Evolutionary conservation across 2,888 invertebrate genomes (phyloP).

Genomic region (Erebia aethiops): DNA sequence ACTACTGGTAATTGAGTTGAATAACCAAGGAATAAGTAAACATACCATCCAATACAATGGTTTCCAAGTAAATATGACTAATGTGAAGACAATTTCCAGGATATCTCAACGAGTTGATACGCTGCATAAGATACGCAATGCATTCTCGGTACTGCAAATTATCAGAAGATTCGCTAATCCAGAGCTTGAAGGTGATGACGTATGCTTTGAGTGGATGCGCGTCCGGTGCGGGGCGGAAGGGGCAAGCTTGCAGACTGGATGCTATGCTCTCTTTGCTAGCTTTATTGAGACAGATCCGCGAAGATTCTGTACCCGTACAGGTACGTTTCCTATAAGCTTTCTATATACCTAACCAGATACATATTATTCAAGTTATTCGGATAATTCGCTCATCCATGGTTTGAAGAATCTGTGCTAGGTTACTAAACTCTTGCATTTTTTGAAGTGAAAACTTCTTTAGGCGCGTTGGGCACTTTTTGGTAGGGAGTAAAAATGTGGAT

Average conservation of each 20-base stretch:
- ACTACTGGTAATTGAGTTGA: not conserved
- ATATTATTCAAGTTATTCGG: no score
- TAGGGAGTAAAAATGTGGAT: no score
- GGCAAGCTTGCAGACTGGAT: constrained; percentile 68
- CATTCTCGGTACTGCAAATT: constrained; percentile 62
- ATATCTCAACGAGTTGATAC: constrained; percentile 71
- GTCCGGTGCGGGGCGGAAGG: constrained; percentile 66
- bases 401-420: no score
- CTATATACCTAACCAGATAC: no score
- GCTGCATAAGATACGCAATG: constrained; percentile 64
- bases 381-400: no score
- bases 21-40: not conserved
- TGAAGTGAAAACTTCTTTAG: no score
- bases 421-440: no score
- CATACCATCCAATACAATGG: not conserved
- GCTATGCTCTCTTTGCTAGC: constrained; percentile 62
- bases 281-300: constrained; percentile 56
- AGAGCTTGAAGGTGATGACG: constrained; percentile 53
- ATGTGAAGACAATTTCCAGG: constrained; percentile 51
- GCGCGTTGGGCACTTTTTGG: no score
- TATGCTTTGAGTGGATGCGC: constrained; percentile 58
- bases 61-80: constrained; percentile 18
- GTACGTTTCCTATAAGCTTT: constrained; percentile 45
- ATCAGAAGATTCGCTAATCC: constrained; percentile 62
- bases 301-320: constrained; percentile 64